Conservation (phyloP, 2,113 vertebrate genomes). For the Pluvianellus socialis region DNA sequence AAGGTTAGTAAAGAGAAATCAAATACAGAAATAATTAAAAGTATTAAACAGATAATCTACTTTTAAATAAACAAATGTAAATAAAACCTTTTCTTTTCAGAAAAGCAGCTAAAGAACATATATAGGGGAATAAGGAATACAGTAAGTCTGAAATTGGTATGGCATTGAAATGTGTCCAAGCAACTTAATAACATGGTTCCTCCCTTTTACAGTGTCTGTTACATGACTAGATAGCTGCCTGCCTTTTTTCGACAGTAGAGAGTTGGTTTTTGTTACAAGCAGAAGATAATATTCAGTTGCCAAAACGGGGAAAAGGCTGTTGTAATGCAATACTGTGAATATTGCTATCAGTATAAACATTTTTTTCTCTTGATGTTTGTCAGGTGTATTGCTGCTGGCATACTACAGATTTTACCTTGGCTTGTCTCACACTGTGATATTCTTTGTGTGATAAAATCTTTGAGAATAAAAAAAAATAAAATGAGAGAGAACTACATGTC, state of each 20-base stretch:
- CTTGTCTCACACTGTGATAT: neutral
- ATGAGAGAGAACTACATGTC: accelerated
- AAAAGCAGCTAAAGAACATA: neutral
- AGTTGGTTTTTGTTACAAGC: neutral
- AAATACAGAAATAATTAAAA: neutral
- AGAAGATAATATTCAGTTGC: neutral
- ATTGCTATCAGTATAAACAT: neutral
- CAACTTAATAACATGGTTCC: neutral
- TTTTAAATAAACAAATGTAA: neutral
- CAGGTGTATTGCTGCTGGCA: neutral
- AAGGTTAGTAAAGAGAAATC: neutral
- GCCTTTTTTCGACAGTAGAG: neutral
- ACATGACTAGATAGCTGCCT: neutral
- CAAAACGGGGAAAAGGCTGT: neutral
- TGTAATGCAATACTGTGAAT: neutral
- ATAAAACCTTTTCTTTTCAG: neutral
- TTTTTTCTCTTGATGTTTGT: neutral
- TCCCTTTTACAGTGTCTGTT: neutral
- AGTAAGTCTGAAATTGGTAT: neutral
- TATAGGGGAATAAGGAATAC: neutral
- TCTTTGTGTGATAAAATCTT: neutral
- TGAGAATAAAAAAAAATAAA: neutral
- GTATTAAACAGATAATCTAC: neutral
- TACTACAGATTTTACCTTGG: neutral
- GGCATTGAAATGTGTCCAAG: neutral